Base-by-base conservation (phyloP, 2,797 vertebrate genomes). In the Siniperca scherzeri region DNA sequence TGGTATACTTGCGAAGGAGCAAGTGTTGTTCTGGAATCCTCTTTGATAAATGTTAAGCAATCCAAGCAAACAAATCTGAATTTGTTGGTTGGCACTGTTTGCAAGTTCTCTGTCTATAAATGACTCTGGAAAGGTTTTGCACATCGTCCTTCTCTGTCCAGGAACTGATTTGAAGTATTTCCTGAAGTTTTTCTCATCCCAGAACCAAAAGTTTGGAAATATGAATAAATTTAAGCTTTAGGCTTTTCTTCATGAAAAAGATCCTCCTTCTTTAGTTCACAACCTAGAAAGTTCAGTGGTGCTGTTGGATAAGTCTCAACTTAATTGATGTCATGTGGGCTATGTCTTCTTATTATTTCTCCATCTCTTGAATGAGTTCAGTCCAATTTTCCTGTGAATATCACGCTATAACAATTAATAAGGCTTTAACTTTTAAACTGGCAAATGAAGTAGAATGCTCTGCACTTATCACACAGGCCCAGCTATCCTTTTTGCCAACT, bases 331-430 rank as follows among this genome's bases (percentile, higher is more conserved):
- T 80, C 70, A 86, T 87, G 77, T 68, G 50, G 83, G 71, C 77
- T 70, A 40, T 64, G 81, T 84, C 77, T 67, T 77, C 56, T 83
- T 83, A 85, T 89, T 88, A 84, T 85, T 88, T 53, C 79, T 77
- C 66, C 89, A 89, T 89, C 89, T 90, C 56, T 56, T 19, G 53
- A 79, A 85, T 25, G 53, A 87, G 82, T 85, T 91, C 79, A 84
- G 81, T 92, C 90, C 74, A 89, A 84, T 89, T 88, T 89, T 86
- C 84, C 70, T 66, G 76, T 84, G 79, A 86, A 87, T 91, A 91
- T 94, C 83, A 42, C n/a, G 4, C 53, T 19, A 56, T 69, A 87
- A 91, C 89, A 91, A 94, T 94, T 90, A 93, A 89, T 77, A 85
- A 82, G 80, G 76, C 87, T 83, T 87, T 88, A 85, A 90, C 81